Evolutionary conservation across 1,140 invertebrate genomes (phyloP), one percentile per base, ranked within the genome.

Genomic region (Zaprionus capensis): DNA sequence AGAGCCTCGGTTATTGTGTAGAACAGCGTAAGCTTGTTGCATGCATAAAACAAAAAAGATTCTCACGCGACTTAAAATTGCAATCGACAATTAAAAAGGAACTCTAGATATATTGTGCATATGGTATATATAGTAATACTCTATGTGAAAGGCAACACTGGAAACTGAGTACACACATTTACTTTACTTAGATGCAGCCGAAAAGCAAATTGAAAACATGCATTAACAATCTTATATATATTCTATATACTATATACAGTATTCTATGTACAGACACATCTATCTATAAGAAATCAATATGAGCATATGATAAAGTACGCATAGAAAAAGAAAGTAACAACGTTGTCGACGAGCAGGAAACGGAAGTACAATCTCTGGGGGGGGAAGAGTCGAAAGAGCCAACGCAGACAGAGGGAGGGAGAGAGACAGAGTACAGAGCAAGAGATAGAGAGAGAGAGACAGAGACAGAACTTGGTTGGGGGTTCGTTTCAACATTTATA

Each of bases 131-230:
- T 22, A 14, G 11, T 5, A 22, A 20, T 5, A 51, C 11, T 24
- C 12, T 51, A 51, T 24, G 12, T 24, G 22, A 20, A 51, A 14
- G 46, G 20, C 41, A 46, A 46, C 41, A 46, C 41, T 73, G 70
- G 62, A 71, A 82, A 85, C 81, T 76, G 85, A 90, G 86, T 90
- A 90, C 85, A 90, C 86, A 90, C 85, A 90, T 90, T 91, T 90
- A 90, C 85, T 83, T 75, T 31, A 61, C 44, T 55, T 38, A 55
- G 63, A 80, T 76, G 69, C 73, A 70, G 20, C 56, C 65, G 26
- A 64, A 62, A 49, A 46, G n/a, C 17, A 57, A 63, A 49, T 41
- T 55, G 12, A 28, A 41, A 44, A 15, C 84, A 88, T 86, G 84
- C 83, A 67, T 38, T 44, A 51, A 49, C 9, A 22, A 80, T 49